Conservation (phyloP, 2,113 vertebrate genomes). For the Calidris pugnax region DNA sequence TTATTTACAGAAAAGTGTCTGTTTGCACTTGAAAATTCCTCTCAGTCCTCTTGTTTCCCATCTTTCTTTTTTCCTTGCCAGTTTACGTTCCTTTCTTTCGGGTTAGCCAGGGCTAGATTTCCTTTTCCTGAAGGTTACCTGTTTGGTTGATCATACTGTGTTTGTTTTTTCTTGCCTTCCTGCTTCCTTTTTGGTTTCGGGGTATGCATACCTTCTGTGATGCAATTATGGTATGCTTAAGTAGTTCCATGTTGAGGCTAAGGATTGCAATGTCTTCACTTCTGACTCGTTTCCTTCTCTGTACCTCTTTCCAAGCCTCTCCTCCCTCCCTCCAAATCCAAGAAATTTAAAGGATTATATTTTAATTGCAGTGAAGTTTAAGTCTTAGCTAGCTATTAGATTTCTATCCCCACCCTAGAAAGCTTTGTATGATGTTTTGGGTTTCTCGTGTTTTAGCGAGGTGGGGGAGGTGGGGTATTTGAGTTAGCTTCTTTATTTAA, state of each 20-base stretch:
- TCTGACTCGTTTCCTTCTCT: neutral
- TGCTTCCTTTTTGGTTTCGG: constrained; percentile 64
- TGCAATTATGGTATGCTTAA: constrained; percentile 66
- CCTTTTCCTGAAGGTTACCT: constrained; percentile 58
- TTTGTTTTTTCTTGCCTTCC: constrained; percentile 65
- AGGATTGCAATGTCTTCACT: constrained; percentile 13
- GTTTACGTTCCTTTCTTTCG: neutral
- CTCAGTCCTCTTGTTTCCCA: neutral
- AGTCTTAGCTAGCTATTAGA: neutral
- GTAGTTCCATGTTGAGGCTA: constrained; percentile 61
- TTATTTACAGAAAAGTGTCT: neutral
- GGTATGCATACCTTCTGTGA: constrained; percentile 67
- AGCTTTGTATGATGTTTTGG: neutral
- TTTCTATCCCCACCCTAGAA: neutral
- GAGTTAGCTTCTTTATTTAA: neutral
- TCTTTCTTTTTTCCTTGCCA: neutral
- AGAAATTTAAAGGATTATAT: neutral
- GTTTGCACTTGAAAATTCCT: neutral
- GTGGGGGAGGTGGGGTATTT: neutral
- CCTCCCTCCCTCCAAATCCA: neutral
- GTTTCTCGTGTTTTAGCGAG: neutral
- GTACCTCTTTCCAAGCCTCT: neutral
- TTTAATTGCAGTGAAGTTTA: neutral
- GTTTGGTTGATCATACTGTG: constrained; percentile 43
- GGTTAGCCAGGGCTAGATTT: constrained; percentile 24